Percentiles rank a stretch among this genome's conserved stretches.
phyloP scores from a whole-genome alignment of 30 jellyfish, hydroid and myxozoan species.

The Cassiopea xamachana region DNA sequence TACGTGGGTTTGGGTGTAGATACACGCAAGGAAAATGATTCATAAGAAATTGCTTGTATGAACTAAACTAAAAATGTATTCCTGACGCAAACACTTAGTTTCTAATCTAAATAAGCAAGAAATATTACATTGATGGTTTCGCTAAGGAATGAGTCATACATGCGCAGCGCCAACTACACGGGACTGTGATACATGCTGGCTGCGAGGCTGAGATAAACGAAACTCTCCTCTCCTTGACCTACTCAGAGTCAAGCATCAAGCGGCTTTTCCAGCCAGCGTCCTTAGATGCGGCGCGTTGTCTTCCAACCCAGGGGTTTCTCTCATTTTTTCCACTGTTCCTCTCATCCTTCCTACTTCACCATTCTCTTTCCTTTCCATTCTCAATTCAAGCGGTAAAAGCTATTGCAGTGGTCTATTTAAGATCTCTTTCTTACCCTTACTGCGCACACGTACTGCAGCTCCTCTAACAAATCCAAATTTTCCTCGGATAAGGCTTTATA shows the following conservation, averaged over 20 bases:
- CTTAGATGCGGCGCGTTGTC: slow-evolving; percentile 54
- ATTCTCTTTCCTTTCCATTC: slow-evolving; percentile 1
- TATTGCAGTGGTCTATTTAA: background rate
- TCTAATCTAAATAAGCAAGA: too few relatives aligned
- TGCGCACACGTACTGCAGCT: background rate
- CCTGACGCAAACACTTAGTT: too few relatives aligned
- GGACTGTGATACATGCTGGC: background rate
- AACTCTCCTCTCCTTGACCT: slow-evolving; percentile 82
- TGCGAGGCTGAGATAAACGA: slow-evolving; percentile 5
- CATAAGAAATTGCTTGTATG: too few relatives aligned
- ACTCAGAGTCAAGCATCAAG: slow-evolving; percentile 64
- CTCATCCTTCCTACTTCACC: background rate
- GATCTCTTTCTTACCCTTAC: background rate
- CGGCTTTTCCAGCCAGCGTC: slow-evolving; percentile 50
- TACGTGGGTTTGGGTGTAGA: too few relatives aligned
- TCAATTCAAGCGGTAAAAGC: background rate
- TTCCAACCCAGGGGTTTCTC: background rate
- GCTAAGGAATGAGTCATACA: too few relatives aligned
- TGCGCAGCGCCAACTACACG: background rate
- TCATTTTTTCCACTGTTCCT: background rate
- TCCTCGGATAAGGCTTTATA: background rate
- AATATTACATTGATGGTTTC: too few relatives aligned
- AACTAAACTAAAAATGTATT: too few relatives aligned
- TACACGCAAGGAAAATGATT: too few relatives aligned
- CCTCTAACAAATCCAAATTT: background rate